Evolutionary conservation across 2,113 vertebrate species (phyloP), one percentile per base, ranked within the genome.

Genomic region (Sigmodon hispidus): DNA sequence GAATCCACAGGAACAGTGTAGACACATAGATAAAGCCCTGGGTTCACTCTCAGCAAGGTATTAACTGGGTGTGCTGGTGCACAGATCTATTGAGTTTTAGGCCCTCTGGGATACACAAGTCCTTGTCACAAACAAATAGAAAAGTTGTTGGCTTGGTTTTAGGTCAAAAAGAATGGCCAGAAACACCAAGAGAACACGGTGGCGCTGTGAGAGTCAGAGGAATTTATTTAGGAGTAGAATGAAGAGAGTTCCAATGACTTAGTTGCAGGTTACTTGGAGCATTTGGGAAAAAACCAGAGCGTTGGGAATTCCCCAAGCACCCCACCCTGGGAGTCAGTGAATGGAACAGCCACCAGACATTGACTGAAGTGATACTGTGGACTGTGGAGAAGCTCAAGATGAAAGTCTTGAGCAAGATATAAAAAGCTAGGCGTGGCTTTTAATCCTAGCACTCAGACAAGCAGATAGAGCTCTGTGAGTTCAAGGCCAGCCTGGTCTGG

Each of bases 261-360:
- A 87, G 45, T 77, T 90, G 83, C 48, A 61, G 57, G 63, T 80
- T 65, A 80, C n/a, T 19, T 45, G 91, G 57, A 73, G 65, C 61
- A 61, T 22, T 79, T 88, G 76, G 96, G n/a, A 92, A 90, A 93
- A 87, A 86, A 43, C 1, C 0, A 45, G 55, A 87, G 81, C 72
- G 26, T 17, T 88, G 91, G 87, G 93, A 91, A 93, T 90, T 72
- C 87, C 92, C 87, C 81, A 63, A 90, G 65, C 89, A 55, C 59
- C 70, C 84, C 81, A 11, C 70, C 48, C 2, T 26, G 11, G 80
- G 57, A 77, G 94, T 50, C 67, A 70, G 70, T 36, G 67, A 8
- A 29, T 48, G 15, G 65, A 72, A 21, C 5, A 40, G 48, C 59
- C 48, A 24, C 6, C 29, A 57, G 9, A 36, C 61, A 40, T 16